Conservation (phyloP, 1,140 invertebrate species). For the Helicoverpa armigera region DNA sequence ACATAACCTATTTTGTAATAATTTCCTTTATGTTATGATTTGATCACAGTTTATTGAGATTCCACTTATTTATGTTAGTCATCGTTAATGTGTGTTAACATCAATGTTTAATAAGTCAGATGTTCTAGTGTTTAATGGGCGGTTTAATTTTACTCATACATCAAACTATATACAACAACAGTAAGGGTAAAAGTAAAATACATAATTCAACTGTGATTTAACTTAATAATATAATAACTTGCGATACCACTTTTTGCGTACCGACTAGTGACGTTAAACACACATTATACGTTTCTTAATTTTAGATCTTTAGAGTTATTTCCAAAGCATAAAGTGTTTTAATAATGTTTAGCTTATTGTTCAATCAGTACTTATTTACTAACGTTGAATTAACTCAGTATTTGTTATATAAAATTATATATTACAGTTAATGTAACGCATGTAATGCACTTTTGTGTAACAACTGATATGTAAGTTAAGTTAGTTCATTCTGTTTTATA, state of each 20-base stretch:
- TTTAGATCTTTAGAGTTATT: slow-evolving; percentile 59
- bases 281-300: slow-evolving; percentile 54
- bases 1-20: slow-evolving; percentile 18
- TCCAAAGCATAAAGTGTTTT: slow-evolving; percentile 71
- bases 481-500: slow-evolving; percentile 79
- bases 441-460: slow-evolving; percentile 79
- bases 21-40: neutral
- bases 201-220: slow-evolving; percentile 35
- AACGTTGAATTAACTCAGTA: slow-evolving; percentile 66
- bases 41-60: slow-evolving; percentile 31
- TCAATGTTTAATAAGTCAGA: slow-evolving; percentile 12
- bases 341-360: slow-evolving; percentile 70
- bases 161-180: slow-evolving; percentile 5
- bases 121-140: slow-evolving; percentile 6
- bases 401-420: slow-evolving; percentile 72
- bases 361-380: slow-evolving; percentile 73
- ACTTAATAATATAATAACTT: slow-evolving; percentile 8
- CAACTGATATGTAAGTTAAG: slow-evolving; percentile 73
- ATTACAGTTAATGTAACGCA: slow-evolving; percentile 73
- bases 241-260: slow-evolving; percentile 15
- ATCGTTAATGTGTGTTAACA: slow-evolving; percentile 27
- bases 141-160: slow-evolving; percentile 14
- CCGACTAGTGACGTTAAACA: slow-evolving; percentile 14
- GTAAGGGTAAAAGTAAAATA: slow-evolving; percentile 22
- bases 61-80: slow-evolving; percentile 23